Evolutionary conservation across 2,113 vertebrate species (phyloP), one percentile per base, ranked within the genome.

Genomic region (Theristicus caerulescens): DNA sequence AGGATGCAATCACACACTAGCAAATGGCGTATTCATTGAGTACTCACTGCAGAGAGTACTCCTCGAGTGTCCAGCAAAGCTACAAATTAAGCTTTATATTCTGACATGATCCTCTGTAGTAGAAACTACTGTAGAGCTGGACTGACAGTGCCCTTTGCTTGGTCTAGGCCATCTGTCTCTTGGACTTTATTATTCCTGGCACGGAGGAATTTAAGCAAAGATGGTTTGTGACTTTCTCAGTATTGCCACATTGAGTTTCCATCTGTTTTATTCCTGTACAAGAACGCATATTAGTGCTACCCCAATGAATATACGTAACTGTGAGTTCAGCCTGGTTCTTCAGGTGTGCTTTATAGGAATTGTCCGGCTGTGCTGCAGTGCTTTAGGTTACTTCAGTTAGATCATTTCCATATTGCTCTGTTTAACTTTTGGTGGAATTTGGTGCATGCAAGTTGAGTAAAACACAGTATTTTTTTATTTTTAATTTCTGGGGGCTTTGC

Each of bases 1-100:
- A 16, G 9, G 8, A 16, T 61, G 49, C 49, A 77, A 40, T 29
- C 52, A 40, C 13, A 4, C 13, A 6, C 6, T 9, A 34, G 20
- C 32, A 44, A 52, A 16, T 0, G 3, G 11, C 1, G 0, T 27
- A 13, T 64, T 59, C 5, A 0, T 9, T 27, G 52, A 34, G 25
- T 40, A 29, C 57, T 51, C 16, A 6, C 38, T 57, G 38, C 69
- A 57, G 44, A 64, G 32, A 47, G 20, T 19, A 27, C 34, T 86
- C 40, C 31, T 74, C 1, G 2, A 40, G 24, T 8, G 38, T 61
- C 54, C 2, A 2, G 34, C 36, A 72, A 42, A 82, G 36, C 34
- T 57, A 21, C 22, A 71, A 49, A 71, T 82, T 69, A 47, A 85
- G 25, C 18, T 93, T 82, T 49, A 6, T 55, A n/a, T 78, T 82